Evolutionary conservation across 2,888 invertebrate genomes (phyloP), one percentile per base, ranked within the genome.

Genomic region (Choreutis nemorana): DNA sequence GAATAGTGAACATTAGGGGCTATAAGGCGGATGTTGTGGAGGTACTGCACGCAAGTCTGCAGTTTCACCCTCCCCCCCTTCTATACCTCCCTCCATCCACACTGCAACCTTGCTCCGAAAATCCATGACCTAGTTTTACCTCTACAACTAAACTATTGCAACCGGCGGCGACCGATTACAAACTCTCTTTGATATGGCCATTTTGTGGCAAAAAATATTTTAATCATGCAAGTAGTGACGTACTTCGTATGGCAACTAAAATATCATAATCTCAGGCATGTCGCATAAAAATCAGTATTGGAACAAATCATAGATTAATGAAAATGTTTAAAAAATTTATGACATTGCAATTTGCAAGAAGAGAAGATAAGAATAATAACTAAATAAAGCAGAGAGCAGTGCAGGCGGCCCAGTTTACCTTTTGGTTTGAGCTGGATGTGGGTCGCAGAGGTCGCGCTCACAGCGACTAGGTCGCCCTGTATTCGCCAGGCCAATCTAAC

Each of bases 31-130:
- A 75, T 72, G 56, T 56, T 42, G 55, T 52, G 49, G 57, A 62
- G 62, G 62, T 64, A 47, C 56, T 55, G 51, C 64, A 57, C 58
- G 57, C 58, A 44, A 55, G 44, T 39, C 44, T 15, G 26, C 23
- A 11, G 23, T 12, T 7, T 14, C n/a, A n/a, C n/a, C n/a, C n/a
- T n/a, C n/a, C n/a, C n/a, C n/a, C n/a, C 23, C 9, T 13, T 3
- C 5, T 6, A 11, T 11, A 3, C 23, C n/a, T n/a, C n/a, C n/a
- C n/a, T n/a, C n/a, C n/a, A n/a, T 62, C 66, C 67, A 65, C 59
- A 44, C 36, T 40, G 44, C 61, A 72, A 72, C 77, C 77, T 78
- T 77, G 77, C 65, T 59, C 73, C 66, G 60, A 72, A 71, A 75
- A 57, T 65, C 64, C 61, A 50, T 71, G 75, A 75, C 77, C 75